Evolutionary conservation across 2,888 invertebrate species (phyloP).

Genomic region (Macrostomum cliftonense): DNA sequence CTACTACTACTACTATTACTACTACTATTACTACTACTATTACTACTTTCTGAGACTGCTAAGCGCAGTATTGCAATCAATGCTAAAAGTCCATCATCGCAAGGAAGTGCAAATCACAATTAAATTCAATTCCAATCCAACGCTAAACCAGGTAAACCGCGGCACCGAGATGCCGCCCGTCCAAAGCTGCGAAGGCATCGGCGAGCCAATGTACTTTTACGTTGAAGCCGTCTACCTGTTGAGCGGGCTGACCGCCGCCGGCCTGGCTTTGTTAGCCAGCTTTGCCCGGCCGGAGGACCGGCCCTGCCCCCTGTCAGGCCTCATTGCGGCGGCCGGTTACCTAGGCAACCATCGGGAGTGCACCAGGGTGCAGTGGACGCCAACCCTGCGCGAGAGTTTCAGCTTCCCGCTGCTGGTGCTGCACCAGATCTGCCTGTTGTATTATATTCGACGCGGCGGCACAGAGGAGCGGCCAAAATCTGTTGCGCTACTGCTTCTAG

Average conservation of each 20-base stretch:
- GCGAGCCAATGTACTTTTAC: slow-evolving; percentile 63
- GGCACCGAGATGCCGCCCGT: slow-evolving; percentile 48
- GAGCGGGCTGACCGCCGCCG: slow-evolving; percentile 50
- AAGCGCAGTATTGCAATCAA: too few relatives aligned
- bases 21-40: too few relatives aligned
- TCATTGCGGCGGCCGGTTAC: slow-evolving; percentile 45
- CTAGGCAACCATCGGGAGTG: slow-evolving; percentile 60
- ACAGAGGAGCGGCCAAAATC: neutral
- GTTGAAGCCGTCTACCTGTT: slow-evolving; percentile 55
- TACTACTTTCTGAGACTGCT: too few relatives aligned
- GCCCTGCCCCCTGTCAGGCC: slow-evolving; percentile 25
- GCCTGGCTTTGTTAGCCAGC: slow-evolving; percentile 46
- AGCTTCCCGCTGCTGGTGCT: slow-evolving; percentile 58
- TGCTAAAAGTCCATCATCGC: too few relatives aligned
- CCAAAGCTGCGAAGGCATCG: slow-evolving; percentile 56
- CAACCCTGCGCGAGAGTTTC: slow-evolving; percentile 65
- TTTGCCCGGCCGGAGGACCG: neutral
- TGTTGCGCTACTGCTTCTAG: neutral
- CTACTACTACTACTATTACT: too few relatives aligned
- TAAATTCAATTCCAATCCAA: too few relatives aligned
- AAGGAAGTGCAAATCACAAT: too few relatives aligned
- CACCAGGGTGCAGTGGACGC: slow-evolving; percentile 66
- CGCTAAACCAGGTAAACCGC: slow-evolving; percentile 44
- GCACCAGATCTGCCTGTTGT: slow-evolving; percentile 52
- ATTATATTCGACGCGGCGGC: slow-evolving; percentile 31